Base-by-base conservation (phyloP, 1,140 invertebrate genomes). In the Archivesica marissinica region DNA sequence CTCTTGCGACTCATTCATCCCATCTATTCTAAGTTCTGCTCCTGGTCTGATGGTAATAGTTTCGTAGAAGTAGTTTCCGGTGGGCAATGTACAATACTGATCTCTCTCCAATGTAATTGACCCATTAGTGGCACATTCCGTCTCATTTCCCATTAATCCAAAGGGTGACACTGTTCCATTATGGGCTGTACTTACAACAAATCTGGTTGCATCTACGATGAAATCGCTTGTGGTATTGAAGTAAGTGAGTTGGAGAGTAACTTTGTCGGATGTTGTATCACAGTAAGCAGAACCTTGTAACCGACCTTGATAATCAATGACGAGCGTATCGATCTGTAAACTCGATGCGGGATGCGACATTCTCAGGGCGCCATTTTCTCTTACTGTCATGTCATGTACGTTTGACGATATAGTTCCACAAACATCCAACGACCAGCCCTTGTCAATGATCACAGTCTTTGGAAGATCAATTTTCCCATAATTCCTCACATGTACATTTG, bases 381-480 rank as follows among this genome's bases (percentile, higher is more conserved):
- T 77, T 4, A 89, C 74, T 28, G 50, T 76, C 15, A 91, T 30
- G 39, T 87, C 54, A 33, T 81, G 66, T 0, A 87, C 87, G 41
- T 72, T 87, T 11, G 59, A 23, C n/a, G 86, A 78, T 41, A 91
- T 30, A 7, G 70, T 85, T 25, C 91, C 91, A 86, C 90, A 90
- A n/a, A 91, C 54, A 52, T 91, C 86, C 7, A 92, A 56, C 6
- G 50, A 44, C 23, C 68, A 80, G 25, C 72, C 85, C 54, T 87
- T 83, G 41, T 90, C 80, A 17, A 92, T 44, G 11, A 89, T 79
- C 6, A 89, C 86, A 47, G 41, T 85, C 33, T 85, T 74, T 25
- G 91, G 91, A 3, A 90, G 84, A n/a, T 91, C 89, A 25, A 92
- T 44, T 41, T 87, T 52, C 0, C 87, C 91, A 41, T 61, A 50